Conservation (phyloP, 2,797 vertebrate species). For the Columba guinea region DNA sequence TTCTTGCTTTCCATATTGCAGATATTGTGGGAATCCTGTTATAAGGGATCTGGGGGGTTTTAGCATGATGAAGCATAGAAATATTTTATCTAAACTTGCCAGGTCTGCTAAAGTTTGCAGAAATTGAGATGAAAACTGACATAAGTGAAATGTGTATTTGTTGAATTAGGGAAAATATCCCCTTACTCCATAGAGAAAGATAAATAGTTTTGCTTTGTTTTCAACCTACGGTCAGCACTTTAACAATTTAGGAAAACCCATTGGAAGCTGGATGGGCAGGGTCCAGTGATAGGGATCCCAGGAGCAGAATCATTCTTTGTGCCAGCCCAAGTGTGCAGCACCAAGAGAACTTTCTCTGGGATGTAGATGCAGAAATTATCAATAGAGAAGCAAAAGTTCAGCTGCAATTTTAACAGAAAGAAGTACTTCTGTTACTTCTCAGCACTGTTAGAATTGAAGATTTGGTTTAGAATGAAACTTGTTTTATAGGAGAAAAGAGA, state of each 20-base stretch:
- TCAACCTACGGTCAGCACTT: not conserved
- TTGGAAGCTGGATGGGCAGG: not conserved
- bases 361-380: not conserved
- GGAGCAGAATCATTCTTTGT: not conserved
- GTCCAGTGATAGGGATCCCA: not conserved
- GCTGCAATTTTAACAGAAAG: not conserved
- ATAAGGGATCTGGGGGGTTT: not conserved
- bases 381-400: not conserved
- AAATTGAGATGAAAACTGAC: not conserved
- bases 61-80: not conserved
- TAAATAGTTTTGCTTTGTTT: not conserved
- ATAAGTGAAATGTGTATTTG: not conserved
- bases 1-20: not conserved
- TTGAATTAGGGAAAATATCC: not conserved
- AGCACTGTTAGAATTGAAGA: not conserved
- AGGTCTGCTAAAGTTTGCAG: not conserved
- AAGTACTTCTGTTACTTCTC: not conserved
- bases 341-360: not conserved
- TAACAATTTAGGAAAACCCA: not conserved
- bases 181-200: not conserved
- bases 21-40: not conserved
- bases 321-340: not conserved
- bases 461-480: not conserved
- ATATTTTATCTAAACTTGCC: not conserved
- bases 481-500: not conserved